A percentile compares a stretch with the other conserved stretches of the same genome.
Evolutionary conservation across 2,797 vertebrate species (phyloP).

Genomic region (Avahi laniger): DNA sequence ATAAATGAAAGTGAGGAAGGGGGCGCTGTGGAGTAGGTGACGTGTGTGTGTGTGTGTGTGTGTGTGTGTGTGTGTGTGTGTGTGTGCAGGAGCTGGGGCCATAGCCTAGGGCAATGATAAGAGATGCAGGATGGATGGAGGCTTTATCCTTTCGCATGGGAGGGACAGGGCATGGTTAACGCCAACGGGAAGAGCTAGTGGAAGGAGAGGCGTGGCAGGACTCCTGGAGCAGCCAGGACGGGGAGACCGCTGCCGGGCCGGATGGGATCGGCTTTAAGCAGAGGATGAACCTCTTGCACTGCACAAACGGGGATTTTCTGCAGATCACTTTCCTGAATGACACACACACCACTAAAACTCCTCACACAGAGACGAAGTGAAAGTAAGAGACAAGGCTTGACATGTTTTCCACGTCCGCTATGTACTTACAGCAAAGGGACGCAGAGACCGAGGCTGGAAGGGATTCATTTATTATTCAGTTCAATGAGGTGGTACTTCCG

Average conservation of each 20-base stretch:
- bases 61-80: too few species aligned
- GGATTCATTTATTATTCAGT: neutral
- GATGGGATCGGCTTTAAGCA: too few species aligned
- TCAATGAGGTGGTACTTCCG: neutral
- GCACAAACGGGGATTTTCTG: neutral
- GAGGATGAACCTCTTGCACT: neutral
- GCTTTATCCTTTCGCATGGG: neutral
- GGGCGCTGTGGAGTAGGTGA: neutral
- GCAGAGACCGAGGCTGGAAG: accelerated
- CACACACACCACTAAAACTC: neutral
- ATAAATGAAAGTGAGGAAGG: neutral
- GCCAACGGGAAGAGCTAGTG: neutral
- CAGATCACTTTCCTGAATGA: neutral
- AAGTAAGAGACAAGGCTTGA: neutral
- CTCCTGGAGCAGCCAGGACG: neutral
- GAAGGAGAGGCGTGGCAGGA: neutral
- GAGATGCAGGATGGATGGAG: too few species aligned
- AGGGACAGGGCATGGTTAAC: neutral
- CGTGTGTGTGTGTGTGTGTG: too few species aligned
- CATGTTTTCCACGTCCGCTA: neutral
- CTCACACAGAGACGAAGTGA: neutral
- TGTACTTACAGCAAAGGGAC: neutral
- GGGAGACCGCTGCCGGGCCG: accelerated
- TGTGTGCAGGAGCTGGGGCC: too few species aligned
- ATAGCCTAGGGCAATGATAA: neutral